Evolutionary conservation across 23 tunicate genomes (phyloP), one percentile per base, ranked within the genome.

Genomic region (Corella eumyota): DNA sequence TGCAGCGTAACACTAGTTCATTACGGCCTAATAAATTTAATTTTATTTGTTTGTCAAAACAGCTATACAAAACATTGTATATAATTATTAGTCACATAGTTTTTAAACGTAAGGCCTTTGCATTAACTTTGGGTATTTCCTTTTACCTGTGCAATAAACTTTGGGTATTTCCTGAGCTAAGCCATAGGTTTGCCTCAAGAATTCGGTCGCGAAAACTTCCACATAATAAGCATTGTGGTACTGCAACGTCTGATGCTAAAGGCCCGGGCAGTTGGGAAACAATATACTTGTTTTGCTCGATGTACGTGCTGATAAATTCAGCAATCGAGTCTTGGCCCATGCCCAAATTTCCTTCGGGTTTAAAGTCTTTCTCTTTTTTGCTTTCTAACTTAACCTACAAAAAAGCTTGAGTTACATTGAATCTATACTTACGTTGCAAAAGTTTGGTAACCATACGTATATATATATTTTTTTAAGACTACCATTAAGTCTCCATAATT

Each of bases 211-310:
- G 33, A n/a, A 70, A 38, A 24, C 55, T 3, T 13, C 75, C 75
- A 40, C 75, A 70, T 22, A 70, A 38, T 15, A 70, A 26, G 53
- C 66, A 58, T 35, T 36, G 65, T 7, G 75, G 75, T 11, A 70
- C 75, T 15, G 56, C 29, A 2, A 70, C 75, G 19, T 70, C 75
- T 38, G 3, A 15, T 17, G 75, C 25, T 26, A 70, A 17, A 27
- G 51, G 75, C 36, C 58, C 66, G 1, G 75, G 75, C 6, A 70
- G 24, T 45, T 70, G 75, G 22, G 75, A 57, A 29, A 70, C 75
- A 66, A 70, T 70, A 55, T 70, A 70, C 53, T 70, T 70, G 51
- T 70, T 66, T 15, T 70, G 19, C 34, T 28, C 21, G 21, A 27
- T 58, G 35, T 70, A 70, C 9, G 75, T 70, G 34, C 58, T 31